Conservation (phyloP, 2,113 vertebrate species). For the Corythornis vintsioides region DNA sequence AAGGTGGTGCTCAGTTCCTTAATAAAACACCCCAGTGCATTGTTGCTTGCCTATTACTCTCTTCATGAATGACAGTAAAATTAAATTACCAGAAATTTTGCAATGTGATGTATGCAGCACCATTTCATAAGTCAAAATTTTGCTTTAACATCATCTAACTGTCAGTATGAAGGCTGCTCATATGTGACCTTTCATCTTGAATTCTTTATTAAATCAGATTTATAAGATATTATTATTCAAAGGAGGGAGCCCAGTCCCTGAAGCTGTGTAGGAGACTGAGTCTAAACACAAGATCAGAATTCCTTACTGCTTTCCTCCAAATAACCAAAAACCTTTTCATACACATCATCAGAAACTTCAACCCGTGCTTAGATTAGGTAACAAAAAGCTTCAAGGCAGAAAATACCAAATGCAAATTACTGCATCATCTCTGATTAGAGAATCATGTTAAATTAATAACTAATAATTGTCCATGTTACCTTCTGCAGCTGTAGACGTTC, state of each 20-base stretch:
- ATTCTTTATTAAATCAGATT: background rate
- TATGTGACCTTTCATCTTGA: conserved; percentile 2
- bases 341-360: background rate
- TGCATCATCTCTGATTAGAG: background rate
- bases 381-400: background rate
- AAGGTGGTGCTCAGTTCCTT: conserved; percentile 61
- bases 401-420: background rate
- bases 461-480: background rate
- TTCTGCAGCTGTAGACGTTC: background rate
- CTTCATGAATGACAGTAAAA: conserved; percentile 42
- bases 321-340: background rate
- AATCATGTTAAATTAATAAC: background rate
- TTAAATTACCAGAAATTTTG: conserved; percentile 51
- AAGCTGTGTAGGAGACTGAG: background rate
- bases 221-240: background rate
- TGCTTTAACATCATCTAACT: background rate
- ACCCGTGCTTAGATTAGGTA: background rate
- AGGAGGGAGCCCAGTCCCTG: fast-evolving
- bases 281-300: background rate
- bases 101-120: background rate
- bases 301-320: background rate
- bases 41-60: conserved; percentile 33
- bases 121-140: conserved; percentile 18
- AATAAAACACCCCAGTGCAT: conserved; percentile 48
- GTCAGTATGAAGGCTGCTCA: background rate